Evolutionary conservation across 2,888 invertebrate species (phyloP).

Genomic region (Catocala fraxini): DNA sequence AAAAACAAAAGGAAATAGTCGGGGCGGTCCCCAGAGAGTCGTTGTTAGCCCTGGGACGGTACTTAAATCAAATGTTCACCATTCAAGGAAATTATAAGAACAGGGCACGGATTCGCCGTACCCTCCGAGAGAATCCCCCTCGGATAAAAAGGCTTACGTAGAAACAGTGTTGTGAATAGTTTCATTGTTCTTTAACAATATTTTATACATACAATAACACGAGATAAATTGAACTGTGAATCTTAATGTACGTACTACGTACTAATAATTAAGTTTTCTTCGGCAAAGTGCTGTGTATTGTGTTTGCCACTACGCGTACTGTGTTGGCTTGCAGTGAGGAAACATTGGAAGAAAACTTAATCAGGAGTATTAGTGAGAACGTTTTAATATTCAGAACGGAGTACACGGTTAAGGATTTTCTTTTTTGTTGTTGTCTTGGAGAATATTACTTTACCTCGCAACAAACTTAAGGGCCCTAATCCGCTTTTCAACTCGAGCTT

Average conservation of each 20-base stretch:
- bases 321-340: conserved; percentile 31
- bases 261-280: not conserved
- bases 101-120: conserved; percentile 73
- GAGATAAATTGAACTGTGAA: not conserved
- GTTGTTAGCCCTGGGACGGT: conserved; percentile 82
- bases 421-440: conserved; percentile 71
- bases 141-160: conserved; percentile 76
- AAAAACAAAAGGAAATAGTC: conserved; percentile 85
- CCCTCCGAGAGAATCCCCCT: conserved; percentile 66
- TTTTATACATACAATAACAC: conserved; percentile 31
- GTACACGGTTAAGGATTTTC: conserved; percentile 67
- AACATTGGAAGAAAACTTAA: conserved; percentile 59
- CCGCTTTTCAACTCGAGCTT: conserved; percentile 82
- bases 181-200: conserved; percentile 59
- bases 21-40: conserved; percentile 81
- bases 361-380: conserved; percentile 59
- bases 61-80: conserved; percentile 86
- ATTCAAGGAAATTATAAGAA: conserved; percentile 86
- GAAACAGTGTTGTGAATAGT: conserved; percentile 68
- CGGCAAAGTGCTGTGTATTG: conserved; percentile 1
- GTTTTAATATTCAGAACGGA: conserved; percentile 71
- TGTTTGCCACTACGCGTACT: conserved; percentile 15
- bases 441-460: conserved; percentile 81
- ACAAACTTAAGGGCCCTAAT: conserved; percentile 84
- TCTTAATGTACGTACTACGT: not conserved